Evolutionary conservation across 2,113 vertebrate genomes (phyloP).

Genomic region (Burhinus bistriatus): DNA sequence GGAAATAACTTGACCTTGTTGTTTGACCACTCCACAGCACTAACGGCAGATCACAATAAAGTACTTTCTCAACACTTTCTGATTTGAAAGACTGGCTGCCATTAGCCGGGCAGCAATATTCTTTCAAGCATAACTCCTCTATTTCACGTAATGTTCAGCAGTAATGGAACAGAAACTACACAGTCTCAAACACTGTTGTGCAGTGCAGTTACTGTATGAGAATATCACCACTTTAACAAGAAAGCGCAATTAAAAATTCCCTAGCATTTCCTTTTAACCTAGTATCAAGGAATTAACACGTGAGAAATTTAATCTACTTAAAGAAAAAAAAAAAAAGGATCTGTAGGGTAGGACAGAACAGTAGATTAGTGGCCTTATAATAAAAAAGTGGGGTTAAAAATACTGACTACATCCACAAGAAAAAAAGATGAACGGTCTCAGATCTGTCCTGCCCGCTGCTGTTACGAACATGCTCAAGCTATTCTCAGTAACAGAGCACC

Average conservation of each 20-base stretch:
- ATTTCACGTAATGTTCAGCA: neutral
- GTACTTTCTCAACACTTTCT: neutral
- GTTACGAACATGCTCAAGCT: neutral
- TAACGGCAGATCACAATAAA: neutral
- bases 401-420: neutral
- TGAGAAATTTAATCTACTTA: neutral
- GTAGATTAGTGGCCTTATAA: neutral
- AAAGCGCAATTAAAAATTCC: neutral
- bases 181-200: neutral
- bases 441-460: neutral
- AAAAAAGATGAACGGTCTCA: neutral
- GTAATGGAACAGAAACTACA: neutral
- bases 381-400: neutral
- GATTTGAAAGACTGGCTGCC: neutral
- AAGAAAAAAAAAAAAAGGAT: neutral
- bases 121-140: neutral
- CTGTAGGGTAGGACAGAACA: neutral
- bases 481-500: neutral
- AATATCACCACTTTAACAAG: neutral
- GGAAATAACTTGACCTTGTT: neutral
- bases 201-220: neutral
- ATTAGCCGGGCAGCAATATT: neutral
- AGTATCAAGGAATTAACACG: neutral
- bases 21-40: neutral
- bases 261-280: neutral